Evolutionary conservation across 2,113 vertebrate genomes (phyloP).

Genomic region (Toxostoma redivivum): DNA sequence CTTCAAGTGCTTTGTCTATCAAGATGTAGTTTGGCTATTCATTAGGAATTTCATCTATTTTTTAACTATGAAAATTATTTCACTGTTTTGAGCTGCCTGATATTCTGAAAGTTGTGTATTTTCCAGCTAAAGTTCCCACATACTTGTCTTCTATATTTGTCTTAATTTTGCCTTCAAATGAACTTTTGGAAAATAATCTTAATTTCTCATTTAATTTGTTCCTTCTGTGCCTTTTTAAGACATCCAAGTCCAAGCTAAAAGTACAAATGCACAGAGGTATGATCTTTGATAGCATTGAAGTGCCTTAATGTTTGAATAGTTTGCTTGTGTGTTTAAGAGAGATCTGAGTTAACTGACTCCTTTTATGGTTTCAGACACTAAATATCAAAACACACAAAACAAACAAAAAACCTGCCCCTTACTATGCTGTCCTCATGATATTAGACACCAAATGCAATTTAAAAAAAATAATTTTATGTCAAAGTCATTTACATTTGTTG

Average conservation of each 20-base stretch:
- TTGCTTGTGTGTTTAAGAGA: neutral
- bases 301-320: neutral
- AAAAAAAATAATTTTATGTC: neutral
- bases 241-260: neutral
- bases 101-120: neutral
- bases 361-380: neutral
- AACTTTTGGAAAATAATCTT: neutral
- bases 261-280: neutral
- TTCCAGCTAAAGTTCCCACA: neutral
- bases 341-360: neutral
- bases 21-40: neutral
- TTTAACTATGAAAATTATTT: neutral
- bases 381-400: neutral
- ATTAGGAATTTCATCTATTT: neutral
- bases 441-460: neutral
- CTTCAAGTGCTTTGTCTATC: neutral
- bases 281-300: neutral
- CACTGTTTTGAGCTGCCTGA: neutral
- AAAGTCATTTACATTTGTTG: neutral
- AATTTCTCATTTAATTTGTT: neutral
- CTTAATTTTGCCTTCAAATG: neutral
- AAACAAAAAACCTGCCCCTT: accelerated
- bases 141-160: neutral
- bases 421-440: neutral
- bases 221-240: neutral